These are phyloP conservation scores for Anagrus nilaparvatae DNA, from an alignment of 1,140 invertebrate genomes.

Conservation along the genomic window DNA sequence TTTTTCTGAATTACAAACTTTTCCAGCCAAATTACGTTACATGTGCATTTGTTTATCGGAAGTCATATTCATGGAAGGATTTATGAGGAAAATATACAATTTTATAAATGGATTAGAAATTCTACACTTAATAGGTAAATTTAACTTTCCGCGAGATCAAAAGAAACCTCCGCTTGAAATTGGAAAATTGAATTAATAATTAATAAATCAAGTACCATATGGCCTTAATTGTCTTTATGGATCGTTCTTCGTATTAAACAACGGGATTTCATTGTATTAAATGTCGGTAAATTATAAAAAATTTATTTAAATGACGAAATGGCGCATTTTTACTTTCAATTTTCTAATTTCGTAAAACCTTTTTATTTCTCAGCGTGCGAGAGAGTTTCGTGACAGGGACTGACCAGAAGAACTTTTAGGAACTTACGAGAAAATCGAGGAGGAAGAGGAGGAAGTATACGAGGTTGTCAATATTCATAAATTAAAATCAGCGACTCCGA, in stretches of 20 bases:
- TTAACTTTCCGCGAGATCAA: too few species aligned
- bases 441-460: conserved; percentile 99
- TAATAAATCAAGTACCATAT: too few species aligned
- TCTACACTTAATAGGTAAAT: conserved; percentile 94
- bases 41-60: conserved; percentile 97
- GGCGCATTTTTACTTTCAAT: background rate
- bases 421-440: conserved; percentile 97
- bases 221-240: too few species aligned
- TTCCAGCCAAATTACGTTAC: conserved; percentile 94
- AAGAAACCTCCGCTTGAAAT: too few species aligned
- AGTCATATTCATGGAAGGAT: conserved; percentile 99
- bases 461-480: conserved; percentile 99
- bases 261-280: too few species aligned
- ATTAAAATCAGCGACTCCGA: conserved; percentile 91
- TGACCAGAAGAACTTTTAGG: conserved; percentile 46
- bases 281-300: too few species aligned
- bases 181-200: too few species aligned
- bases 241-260: too few species aligned
- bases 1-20: conserved; percentile 96
- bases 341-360: too few species aligned
- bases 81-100: conserved; percentile 99
- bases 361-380: conserved; percentile 11
- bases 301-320: conserved; percentile 4
- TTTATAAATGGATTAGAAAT: conserved; percentile 99
- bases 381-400: conserved; percentile 1